Conservation (phyloP, 1,140 invertebrate genomes). For the Probaryconus sp. region DNA sequence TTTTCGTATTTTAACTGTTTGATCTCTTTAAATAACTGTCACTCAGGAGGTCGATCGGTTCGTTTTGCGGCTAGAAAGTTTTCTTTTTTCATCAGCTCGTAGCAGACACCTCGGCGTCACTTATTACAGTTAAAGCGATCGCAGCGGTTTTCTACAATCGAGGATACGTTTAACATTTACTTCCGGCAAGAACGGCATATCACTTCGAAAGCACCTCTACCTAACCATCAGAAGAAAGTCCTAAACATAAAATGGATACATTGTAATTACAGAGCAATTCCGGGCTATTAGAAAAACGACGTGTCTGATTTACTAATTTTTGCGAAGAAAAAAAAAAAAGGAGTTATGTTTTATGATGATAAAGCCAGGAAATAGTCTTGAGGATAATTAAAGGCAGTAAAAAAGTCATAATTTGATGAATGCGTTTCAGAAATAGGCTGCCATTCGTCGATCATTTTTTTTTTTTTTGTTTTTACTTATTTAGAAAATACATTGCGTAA, state of each 20-base stretch:
- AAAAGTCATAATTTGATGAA: constrained; percentile 13
- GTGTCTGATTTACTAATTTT: constrained; percentile 44
- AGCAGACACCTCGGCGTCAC: constrained; percentile 47
- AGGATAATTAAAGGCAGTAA: neutral
- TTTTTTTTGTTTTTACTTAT: too few relatives aligned
- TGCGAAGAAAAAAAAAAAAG: constrained; percentile 8
- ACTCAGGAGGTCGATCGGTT: constrained; percentile 30
- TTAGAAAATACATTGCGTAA: too few relatives aligned
- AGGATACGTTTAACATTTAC: constrained; percentile 53
- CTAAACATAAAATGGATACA: constrained; percentile 54
- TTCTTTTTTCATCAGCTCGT: constrained; percentile 38
- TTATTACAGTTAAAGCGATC: constrained; percentile 56
- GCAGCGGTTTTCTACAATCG: constrained; percentile 54
- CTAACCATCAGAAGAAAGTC: constrained; percentile 50
- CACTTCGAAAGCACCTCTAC: constrained; percentile 43
- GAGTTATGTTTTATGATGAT: constrained; percentile 14
- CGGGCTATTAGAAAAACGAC: constrained; percentile 39
- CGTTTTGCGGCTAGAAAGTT: constrained; percentile 48
- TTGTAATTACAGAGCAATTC: constrained; percentile 53
- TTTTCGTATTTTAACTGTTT: constrained; percentile 46
- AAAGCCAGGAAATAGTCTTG: constrained; percentile 12
- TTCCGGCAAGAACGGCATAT: constrained; percentile 51
- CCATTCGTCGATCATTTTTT: too few relatives aligned
- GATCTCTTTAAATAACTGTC: constrained; percentile 57
- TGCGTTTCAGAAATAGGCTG: too few relatives aligned